Conservation (phyloP, 2,113 vertebrate genomes). For the Xiphias gladius region DNA sequence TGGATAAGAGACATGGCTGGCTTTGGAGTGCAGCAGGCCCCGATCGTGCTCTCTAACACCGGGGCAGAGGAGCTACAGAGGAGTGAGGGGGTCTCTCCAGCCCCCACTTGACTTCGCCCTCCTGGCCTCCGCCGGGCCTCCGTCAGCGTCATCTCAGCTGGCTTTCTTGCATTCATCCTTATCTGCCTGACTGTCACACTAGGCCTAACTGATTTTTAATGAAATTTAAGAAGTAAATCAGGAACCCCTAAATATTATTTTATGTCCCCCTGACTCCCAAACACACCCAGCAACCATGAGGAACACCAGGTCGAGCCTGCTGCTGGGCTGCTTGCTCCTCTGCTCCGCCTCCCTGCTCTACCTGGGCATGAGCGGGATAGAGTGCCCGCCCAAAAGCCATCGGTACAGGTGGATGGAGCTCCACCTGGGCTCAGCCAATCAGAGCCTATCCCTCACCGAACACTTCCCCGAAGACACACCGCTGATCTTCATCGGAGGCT, state of each 20-base stretch:
- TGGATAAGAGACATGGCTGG: conserved; percentile 49
- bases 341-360: conserved; percentile 92
- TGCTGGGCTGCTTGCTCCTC: conserved; percentile 90
- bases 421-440: conserved; percentile 71
- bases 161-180: conserved; percentile 7
- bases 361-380: conserved; percentile 91
- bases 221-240: not conserved
- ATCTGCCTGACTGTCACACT: not conserved
- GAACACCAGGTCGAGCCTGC: conserved; percentile 72
- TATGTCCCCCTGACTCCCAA: conserved; percentile 16
- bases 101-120: not conserved
- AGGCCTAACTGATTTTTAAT: conserved; percentile 1
- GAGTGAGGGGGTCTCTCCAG: conserved; percentile 23
- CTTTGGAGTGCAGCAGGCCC: conserved; percentile 29
- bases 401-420: conserved; percentile 77
- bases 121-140: not conserved
- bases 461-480: conserved; percentile 90
- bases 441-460: conserved; percentile 41
- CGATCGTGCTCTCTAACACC: conserved; percentile 40
- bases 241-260: not conserved
- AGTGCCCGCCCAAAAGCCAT: conserved; percentile 90
- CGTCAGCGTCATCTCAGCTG: conserved; percentile 2
- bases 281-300: conserved; percentile 65
- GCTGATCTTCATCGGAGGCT: conserved; percentile 94
- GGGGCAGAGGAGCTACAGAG: conserved; percentile 29